Percentiles rank a stretch among this genome's conserved stretches.
Evolutionary conservation across 2,888 invertebrate species (phyloP).

Genomic region (Metellina segmentata): DNA sequence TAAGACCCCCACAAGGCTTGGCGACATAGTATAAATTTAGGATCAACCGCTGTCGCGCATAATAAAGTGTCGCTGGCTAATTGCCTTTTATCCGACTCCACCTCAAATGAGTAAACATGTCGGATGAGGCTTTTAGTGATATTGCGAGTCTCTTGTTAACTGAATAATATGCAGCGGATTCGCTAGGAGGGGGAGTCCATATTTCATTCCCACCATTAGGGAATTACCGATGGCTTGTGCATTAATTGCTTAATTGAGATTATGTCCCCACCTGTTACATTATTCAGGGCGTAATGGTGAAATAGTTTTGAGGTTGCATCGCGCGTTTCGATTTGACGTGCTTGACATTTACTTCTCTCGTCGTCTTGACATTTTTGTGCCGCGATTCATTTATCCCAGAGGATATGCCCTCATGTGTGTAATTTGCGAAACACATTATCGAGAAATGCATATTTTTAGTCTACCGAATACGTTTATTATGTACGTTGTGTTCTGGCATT

Average conservation of each 20-base stretch:
- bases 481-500: background rate
- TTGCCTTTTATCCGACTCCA: slow-evolving; percentile 35
- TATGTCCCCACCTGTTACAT: slow-evolving; percentile 59
- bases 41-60: slow-evolving; percentile 31
- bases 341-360: background rate
- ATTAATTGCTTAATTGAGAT: slow-evolving; percentile 69
- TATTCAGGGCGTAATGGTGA: slow-evolving; percentile 36
- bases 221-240: slow-evolving; percentile 40
- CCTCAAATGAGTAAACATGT: slow-evolving; percentile 40
- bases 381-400: background rate
- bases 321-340: background rate
- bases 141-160: slow-evolving; percentile 38
- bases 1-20: background rate
- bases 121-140: slow-evolving; percentile 40
- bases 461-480: background rate
- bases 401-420: too few species aligned
- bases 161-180: slow-evolving; percentile 44
- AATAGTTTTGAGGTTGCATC: background rate
- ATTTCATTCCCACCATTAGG: slow-evolving; percentile 54
- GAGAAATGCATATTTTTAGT: background rate
- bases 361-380: background rate
- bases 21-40: background rate
- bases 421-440: background rate
- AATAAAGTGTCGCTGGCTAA: slow-evolving; percentile 23
- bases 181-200: slow-evolving; percentile 3